Base-by-base conservation (phyloP, 2,888 invertebrate species). In the Catocala nupta region DNA sequence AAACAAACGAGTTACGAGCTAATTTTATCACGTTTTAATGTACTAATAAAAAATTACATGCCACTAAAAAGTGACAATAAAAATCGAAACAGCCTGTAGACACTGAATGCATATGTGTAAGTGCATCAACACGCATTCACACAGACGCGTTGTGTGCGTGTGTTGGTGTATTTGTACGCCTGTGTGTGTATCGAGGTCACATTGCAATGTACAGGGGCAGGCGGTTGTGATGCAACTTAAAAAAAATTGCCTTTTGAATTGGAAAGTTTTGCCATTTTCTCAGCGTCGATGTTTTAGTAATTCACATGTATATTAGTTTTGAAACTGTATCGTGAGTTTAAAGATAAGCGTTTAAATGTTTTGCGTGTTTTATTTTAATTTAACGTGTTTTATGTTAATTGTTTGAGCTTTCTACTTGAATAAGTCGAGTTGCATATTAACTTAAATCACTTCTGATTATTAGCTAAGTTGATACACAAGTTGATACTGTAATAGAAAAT, bases 181-280 rank as follows among this genome's bases (percentile, higher is more conserved):
- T 76, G 85, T 88, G 88, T 83, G 87, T 74, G 86, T 88, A 92
- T 87, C 89, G 93, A 90, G 93, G 93, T 93, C 93, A 93, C 82
- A 82, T 81, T 88, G 88, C 88, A 84, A 73, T 75, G 88, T 81
- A 87, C 87, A 83, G 76, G 80, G 72, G 80, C 77, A 81, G 78
- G 83, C 76, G 74, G 65, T 63, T 78, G 88, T 89, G 88, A 88
- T 86, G 88, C 88, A 89, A 89, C 82, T 63, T 70, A 70, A 76
- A 78, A 83, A 83, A 86, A 86, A 84, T 77, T 81, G 79, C 71
- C 81, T 74, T 75, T 75, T 73, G 74, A 77, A 82, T 86, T 86
- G 87, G 89, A 88, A 90, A 84, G 83, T 84, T 73, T 45, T 71
- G 65, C 64, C 70, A 71, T 75, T 79, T 81, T 80, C 74, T 77